Evolutionary conservation across 2,888 invertebrate genomes (phyloP).

Genomic region (Carabus problematicus): DNA sequence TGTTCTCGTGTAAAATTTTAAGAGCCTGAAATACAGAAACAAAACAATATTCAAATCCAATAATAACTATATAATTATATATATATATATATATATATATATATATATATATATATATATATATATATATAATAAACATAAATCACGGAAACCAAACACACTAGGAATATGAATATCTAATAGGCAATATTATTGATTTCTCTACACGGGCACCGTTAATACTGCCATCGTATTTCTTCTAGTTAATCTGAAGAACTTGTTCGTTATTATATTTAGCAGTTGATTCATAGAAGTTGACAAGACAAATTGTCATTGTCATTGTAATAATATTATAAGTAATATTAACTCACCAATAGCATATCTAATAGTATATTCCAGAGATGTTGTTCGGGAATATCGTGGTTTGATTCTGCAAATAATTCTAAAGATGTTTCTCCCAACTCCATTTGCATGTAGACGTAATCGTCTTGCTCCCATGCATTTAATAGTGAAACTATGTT

Average conservation of each 20-base stretch:
- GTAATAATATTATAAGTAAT: not conserved
- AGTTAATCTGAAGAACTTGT: not conserved
- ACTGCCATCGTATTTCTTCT: too few species aligned
- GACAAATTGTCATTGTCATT: not conserved
- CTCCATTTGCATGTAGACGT: constrained; percentile 75
- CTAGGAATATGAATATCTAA: too few species aligned
- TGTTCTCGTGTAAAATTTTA: constrained; percentile 71
- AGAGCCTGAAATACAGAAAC: constrained; percentile 61
- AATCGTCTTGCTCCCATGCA: constrained; percentile 77
- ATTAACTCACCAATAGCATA: constrained; percentile 57
- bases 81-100: too few species aligned
- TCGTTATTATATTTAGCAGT: not conserved
- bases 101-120: too few species aligned
- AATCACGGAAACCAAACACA: too few species aligned
- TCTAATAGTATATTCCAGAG: constrained; percentile 75
- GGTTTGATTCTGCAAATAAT: constrained; percentile 63
- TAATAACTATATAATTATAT: not conserved
- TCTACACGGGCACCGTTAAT: too few species aligned
- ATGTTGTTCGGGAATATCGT: constrained; percentile 66
- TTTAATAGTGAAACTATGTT: constrained; percentile 72
- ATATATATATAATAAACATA: too few species aligned
- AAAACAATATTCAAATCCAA: constrained; percentile 7
- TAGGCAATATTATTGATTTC: not conserved
- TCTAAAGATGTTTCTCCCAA: constrained; percentile 70
- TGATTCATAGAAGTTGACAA: too few species aligned